Evolutionary conservation across 2,797 vertebrate genomes (phyloP), one percentile per base, ranked within the genome.

Genomic region (Pseudopleuronectes americanus): DNA sequence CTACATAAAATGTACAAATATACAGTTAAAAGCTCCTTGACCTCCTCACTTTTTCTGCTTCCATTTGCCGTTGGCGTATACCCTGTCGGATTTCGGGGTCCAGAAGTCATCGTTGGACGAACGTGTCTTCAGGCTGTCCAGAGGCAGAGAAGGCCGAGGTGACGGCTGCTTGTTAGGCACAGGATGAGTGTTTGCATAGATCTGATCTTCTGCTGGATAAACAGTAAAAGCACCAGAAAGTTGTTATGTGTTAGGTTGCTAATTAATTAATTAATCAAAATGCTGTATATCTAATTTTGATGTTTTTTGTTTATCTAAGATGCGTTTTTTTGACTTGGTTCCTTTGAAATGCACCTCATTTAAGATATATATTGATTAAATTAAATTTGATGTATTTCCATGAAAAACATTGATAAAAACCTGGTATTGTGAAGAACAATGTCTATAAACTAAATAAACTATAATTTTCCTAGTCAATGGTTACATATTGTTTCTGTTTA

Each of bases 101-200:
- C 23, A 38, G 31, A 61, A 53, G 72, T 76, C 36, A 17, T 73
- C 62, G 6, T 61, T 71, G 6, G 77, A 45, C 0, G 65, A 21
- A 2, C 0, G 22, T 0, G 0, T 22, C 66, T 87, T 89, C 38
- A 76, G 79, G 9, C 48, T 47, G 28, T 55, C 43, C 6, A 0
- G 31, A 0, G 19, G 21, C n/a, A 0, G 41, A 23, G 24, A 31
- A 0, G 71, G 64, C 6, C 60, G 74, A 21, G 80, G 87, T 0
- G 87, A 88, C 0, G 81, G 78, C 41, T 89, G 80, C 6, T 62
- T 79, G 12, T 2, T 71, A 43, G 7, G 4, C 62, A 16, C 12
- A 5, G 45, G 21, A 22, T 3, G 84, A n/a, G 79, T 88, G 80
- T 94, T 94, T 12, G 49, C 52, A 33, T 94, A 94, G 67, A 93